Percentiles rank a stretch among this genome's conserved stretches.
phyloP scores from a whole-genome alignment of 1,140 invertebrate genomes.

The Pachyrhynchus sulphureomaculatus region DNA sequence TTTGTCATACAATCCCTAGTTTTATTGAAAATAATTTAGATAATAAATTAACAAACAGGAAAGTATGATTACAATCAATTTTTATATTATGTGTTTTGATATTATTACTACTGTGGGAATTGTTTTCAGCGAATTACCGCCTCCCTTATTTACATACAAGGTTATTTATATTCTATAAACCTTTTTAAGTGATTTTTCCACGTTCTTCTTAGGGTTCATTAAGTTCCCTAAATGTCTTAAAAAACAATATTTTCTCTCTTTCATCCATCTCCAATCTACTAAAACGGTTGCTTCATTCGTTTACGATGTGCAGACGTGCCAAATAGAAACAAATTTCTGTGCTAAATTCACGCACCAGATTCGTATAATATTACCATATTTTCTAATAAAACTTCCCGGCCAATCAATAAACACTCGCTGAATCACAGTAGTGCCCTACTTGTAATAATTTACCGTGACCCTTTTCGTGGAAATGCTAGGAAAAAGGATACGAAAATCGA shows the following conservation, averaged over 20 bases:
- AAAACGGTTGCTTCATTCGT: background rate
- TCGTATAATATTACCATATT: conserved; percentile 25
- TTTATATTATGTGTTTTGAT: no score
- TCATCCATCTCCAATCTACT: conserved; percentile 3
- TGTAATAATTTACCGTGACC: conserved; percentile 21
- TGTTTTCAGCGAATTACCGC: no score
- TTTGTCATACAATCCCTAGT: no score
- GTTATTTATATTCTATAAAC: no score
- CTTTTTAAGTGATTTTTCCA: no score
- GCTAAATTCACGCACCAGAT: conserved; percentile 13
- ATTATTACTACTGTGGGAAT: no score
- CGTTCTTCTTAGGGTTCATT: no score
- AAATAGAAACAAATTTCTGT: conserved; percentile 12
- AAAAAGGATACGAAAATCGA: conserved; percentile 10
- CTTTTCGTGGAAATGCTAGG: conserved; percentile 5
- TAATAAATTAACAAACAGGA: no score
- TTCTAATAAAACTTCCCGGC: conserved; percentile 28
- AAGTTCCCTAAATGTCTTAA: no score
- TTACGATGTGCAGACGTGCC: background rate
- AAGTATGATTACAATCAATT: no score
- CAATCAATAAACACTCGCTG: conserved; percentile 20
- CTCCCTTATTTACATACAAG: no score
- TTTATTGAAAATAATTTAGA: no score
- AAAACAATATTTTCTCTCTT: background rate
- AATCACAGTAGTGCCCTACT: conserved; percentile 25